phyloP scores from a whole-genome alignment of 2,113 vertebrate genomes.

The Accipiter virgatus region DNA sequence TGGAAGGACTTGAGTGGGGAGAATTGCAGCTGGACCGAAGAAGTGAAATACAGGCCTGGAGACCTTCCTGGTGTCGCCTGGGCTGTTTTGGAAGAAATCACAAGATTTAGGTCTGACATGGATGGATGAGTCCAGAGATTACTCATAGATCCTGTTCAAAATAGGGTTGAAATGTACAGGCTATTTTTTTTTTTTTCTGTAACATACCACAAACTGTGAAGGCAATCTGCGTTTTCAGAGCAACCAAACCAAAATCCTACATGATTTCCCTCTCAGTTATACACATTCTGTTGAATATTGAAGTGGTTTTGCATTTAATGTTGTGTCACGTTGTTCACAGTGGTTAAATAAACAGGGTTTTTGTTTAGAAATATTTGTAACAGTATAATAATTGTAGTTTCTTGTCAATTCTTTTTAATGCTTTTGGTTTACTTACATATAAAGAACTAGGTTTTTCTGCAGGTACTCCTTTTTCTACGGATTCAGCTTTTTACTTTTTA shows the following conservation, averaged over 20 bases:
- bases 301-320: background rate
- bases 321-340: background rate
- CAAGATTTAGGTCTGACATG: background rate
- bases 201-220: background rate
- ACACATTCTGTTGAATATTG: background rate
- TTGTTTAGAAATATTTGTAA: background rate
- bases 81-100: background rate
- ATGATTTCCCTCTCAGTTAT: slow-evolving; percentile 1
- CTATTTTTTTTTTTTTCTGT: background rate
- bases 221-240: background rate
- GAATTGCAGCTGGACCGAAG: background rate
- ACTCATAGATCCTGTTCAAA: slow-evolving; percentile 45
- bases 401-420: background rate
- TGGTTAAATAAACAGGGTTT: background rate
- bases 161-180: background rate
- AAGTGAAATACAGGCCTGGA: background rate
- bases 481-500: background rate
- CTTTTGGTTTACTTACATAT: background rate
- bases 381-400: background rate
- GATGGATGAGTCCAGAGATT: slow-evolving; percentile 6
- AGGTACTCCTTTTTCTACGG: background rate
- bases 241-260: background rate
- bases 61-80: background rate
- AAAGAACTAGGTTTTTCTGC: background rate
- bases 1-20: background rate